phyloP scores from a whole-genome alignment of 2,888 invertebrate genomes.

The Abrostola tripartita region DNA sequence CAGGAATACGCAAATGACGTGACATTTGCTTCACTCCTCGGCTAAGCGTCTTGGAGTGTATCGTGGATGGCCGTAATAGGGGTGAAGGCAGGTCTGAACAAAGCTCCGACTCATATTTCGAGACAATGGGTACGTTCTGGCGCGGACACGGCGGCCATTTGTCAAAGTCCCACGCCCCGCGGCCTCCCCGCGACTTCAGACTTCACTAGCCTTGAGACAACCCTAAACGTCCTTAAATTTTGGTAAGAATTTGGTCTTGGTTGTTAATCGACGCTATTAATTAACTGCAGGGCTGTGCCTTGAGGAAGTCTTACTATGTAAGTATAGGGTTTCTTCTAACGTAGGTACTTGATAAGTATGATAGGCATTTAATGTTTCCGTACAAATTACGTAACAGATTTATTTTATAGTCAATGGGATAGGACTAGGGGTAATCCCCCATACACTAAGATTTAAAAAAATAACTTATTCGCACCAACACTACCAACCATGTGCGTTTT shows the following conservation, averaged over 20 bases:
- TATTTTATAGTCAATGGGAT: too few relatives aligned
- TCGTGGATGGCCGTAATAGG: constrained; percentile 35
- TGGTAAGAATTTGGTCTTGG: constrained; percentile 15
- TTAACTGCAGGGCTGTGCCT: neutral
- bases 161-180: constrained; percentile 51
- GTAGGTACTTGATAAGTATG: too few relatives aligned
- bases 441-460: too few relatives aligned
- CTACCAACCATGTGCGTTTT: too few relatives aligned
- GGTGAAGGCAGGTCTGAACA: constrained; percentile 52
- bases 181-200: constrained; percentile 39
- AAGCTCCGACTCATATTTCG: constrained; percentile 60
- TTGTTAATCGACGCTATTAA: neutral
- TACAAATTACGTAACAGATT: too few relatives aligned
- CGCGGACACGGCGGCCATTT: constrained; percentile 58
- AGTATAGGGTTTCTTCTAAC: too few relatives aligned
- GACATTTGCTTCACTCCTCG: constrained; percentile 27
- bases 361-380: too few relatives aligned
- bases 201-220: constrained; percentile 26
- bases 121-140: constrained; percentile 63
- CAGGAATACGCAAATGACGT: constrained; percentile 31
- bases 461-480: too few relatives aligned
- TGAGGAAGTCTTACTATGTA: neutral
- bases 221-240: constrained; percentile 45
- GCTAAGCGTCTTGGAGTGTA: constrained; percentile 32
- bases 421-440: too few relatives aligned